A percentile compares a stretch with the other conserved stretches of the same genome.
Conservation (phyloP, 2,797 vertebrate genomes). For the Trematomus bernacchii region DNA sequence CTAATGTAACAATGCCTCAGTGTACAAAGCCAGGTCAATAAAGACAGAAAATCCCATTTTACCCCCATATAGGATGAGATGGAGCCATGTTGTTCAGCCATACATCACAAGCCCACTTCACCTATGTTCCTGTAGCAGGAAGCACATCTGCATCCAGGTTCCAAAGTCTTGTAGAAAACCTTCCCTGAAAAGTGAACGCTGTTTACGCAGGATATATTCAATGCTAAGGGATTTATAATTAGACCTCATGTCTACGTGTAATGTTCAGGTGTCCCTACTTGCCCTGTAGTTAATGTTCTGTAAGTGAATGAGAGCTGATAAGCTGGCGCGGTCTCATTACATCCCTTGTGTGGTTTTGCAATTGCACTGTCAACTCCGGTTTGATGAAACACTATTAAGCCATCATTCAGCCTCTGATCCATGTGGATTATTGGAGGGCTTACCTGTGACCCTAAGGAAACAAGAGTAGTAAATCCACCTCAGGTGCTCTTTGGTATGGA, state of each 20-base stretch:
- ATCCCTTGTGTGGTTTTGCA: conserved; percentile 15
- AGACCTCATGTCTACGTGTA: not conserved
- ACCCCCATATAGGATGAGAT: too few species aligned
- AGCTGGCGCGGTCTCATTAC: conserved; percentile 3
- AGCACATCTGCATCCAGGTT: not conserved
- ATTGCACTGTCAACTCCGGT: conserved; percentile 3
- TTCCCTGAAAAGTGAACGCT: not conserved
- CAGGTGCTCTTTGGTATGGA: conserved; percentile 13
- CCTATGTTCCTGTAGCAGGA: too few species aligned
- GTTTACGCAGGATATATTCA: not conserved
- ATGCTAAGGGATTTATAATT: not conserved
- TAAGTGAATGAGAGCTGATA: conserved; percentile 4
- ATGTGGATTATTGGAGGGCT: conserved; percentile 22
- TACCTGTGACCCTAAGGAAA: conserved; percentile 15
- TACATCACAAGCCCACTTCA: too few species aligned
- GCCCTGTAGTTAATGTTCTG: conserved; percentile 2
- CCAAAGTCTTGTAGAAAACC: not conserved
- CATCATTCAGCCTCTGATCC: conserved; percentile 14
- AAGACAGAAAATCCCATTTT: too few species aligned
- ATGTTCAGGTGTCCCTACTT: not conserved
- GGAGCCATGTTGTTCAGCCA: too few species aligned
- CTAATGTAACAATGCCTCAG: too few species aligned
- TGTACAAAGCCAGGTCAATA: too few species aligned
- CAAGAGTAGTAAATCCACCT: not conserved
- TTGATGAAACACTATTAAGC: conserved; percentile 26